phyloP scores from a whole-genome alignment of 2,888 invertebrate species.

The Perithous albicinctus region DNA sequence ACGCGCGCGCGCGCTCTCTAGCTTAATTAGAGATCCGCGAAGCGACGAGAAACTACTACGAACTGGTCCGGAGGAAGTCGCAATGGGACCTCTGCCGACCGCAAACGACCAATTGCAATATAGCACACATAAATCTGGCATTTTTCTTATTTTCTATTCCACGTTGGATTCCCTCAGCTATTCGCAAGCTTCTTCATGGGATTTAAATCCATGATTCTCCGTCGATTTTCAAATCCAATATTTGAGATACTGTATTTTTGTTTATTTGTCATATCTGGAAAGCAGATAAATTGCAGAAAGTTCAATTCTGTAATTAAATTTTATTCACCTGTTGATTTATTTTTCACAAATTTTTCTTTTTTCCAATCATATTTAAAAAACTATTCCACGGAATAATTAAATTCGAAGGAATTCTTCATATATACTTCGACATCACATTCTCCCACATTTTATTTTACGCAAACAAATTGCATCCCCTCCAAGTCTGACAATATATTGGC shows the following conservation, averaged over 20 bases:
- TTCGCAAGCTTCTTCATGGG: constrained; percentile 22
- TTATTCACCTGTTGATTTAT: too few species aligned
- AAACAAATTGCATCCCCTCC: neutral
- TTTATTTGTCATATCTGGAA: too few species aligned
- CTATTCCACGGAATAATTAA: too few species aligned
- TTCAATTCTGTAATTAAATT: too few species aligned
- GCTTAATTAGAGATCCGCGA: constrained; percentile 65
- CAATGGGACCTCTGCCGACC: constrained; percentile 50
- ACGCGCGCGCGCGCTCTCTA: constrained; percentile 35
- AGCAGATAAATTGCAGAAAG: too few species aligned
- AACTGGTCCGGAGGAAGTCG: constrained; percentile 45
- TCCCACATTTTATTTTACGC: neutral
- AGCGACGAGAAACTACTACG: constrained; percentile 58
- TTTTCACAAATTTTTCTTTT: too few species aligned
- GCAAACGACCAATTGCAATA: constrained; percentile 45
- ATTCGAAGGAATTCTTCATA: too few species aligned
- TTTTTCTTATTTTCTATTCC: constrained; percentile 46
- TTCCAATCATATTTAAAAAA: too few species aligned
- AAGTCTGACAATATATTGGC: neutral
- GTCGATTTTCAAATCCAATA: too few species aligned
- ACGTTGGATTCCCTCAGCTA: constrained; percentile 8
- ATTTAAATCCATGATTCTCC: neutral
- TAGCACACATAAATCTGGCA: constrained; percentile 53
- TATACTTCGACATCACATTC: too few species aligned
- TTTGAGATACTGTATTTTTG: too few species aligned